Conservation (phyloP, 2,888 invertebrate species). For the Chrysodeixis includens region DNA sequence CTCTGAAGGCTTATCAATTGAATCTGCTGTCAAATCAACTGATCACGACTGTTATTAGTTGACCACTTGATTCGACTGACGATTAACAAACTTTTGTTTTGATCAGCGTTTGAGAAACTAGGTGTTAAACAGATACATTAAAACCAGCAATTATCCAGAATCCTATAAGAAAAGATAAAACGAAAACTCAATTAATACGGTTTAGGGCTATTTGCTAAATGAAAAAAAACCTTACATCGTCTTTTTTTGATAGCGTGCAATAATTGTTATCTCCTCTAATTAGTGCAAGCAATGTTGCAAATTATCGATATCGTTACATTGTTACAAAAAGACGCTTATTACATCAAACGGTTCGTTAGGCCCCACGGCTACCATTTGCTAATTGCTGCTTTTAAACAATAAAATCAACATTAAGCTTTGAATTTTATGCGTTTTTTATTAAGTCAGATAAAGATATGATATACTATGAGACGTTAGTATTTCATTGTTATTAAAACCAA, state of each 20-base stretch:
- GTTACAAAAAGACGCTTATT: slow-evolving; percentile 21
- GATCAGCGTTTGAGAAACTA: too few relatives aligned
- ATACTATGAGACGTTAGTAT: slow-evolving; percentile 26
- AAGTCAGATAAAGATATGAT: slow-evolving; percentile 36
- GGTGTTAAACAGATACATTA: too few relatives aligned
- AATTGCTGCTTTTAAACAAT: slow-evolving; percentile 43
- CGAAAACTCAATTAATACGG: too few relatives aligned
- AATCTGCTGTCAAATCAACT: too few relatives aligned
- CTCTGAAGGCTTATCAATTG: too few relatives aligned
- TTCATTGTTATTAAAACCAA: background rate
- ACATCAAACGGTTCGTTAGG: slow-evolving; percentile 25
- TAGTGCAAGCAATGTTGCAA: slow-evolving; percentile 3
- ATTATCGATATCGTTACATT: slow-evolving; percentile 19
- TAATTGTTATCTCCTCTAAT: background rate
- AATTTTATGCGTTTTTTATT: slow-evolving; percentile 9
- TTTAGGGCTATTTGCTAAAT: background rate
- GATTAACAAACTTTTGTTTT: too few relatives aligned
- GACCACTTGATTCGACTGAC: too few relatives aligned
- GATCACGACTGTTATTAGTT: too few relatives aligned
- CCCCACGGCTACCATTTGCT: slow-evolving; percentile 30
- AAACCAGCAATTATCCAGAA: too few relatives aligned
- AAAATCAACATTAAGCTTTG: slow-evolving; percentile 29
- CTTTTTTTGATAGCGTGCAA: background rate
- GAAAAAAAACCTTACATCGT: background rate
- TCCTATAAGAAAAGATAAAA: too few relatives aligned